Evolutionary conservation across 2,113 vertebrate genomes (phyloP).

Genomic region (Numida meleagris): DNA sequence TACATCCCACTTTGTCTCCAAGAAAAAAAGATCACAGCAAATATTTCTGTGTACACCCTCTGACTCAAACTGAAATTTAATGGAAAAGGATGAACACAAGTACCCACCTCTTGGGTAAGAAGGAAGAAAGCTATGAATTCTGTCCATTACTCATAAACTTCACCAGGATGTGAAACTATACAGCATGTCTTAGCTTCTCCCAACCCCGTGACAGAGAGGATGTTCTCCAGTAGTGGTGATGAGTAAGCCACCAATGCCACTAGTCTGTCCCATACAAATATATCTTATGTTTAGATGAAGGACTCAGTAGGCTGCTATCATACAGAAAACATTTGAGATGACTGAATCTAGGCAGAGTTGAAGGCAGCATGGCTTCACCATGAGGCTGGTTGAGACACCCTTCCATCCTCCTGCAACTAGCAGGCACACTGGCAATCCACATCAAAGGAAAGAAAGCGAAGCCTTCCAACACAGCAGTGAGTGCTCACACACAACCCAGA

Average conservation of each 20-base stretch:
- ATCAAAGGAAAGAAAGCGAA: fast-evolving
- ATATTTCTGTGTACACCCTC: neutral
- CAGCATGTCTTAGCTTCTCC: neutral
- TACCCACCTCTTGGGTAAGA: neutral
- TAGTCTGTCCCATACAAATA: neutral
- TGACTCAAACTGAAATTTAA: conserved; percentile 38
- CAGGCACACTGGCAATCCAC: neutral
- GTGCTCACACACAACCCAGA: neutral
- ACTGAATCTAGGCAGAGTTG: neutral
- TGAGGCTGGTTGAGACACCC: fast-evolving
- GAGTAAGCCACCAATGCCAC: neutral
- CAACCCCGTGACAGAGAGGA: neutral
- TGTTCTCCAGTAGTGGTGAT: neutral
- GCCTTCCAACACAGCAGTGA: neutral
- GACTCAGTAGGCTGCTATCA: neutral
- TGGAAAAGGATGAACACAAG: conserved; percentile 12
- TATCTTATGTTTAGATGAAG: neutral
- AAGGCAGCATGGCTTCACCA: neutral
- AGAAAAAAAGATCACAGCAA: neutral
- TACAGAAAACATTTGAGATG: neutral
- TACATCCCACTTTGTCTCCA: neutral
- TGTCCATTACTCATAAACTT: conserved; percentile 1
- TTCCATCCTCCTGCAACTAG: neutral
- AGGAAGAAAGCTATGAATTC: conserved; percentile 9
- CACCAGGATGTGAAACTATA: conserved; percentile 15